Conservation (phyloP, 1,140 invertebrate species). For the Drosophila sp. region DNA sequence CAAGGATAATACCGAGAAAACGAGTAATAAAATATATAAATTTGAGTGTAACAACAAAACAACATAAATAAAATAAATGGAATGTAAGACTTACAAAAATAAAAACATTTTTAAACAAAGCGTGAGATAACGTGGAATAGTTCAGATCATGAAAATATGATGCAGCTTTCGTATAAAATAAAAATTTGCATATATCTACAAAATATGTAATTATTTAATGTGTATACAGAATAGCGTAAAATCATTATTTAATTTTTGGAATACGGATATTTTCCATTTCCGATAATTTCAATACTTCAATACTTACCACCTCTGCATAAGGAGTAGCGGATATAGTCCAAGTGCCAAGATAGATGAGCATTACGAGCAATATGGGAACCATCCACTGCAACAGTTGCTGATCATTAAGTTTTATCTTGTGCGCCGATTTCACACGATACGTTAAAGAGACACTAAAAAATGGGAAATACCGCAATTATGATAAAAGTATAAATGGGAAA, state of each 20-base stretch:
- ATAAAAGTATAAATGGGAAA: background rate
- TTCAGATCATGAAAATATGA: too few species aligned
- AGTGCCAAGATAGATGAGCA: constrained; percentile 94
- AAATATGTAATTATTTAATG: too few species aligned
- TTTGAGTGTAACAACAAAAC: background rate
- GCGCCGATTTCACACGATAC: constrained; percentile 96
- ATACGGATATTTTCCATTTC: too few species aligned
- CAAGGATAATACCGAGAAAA: too few species aligned
- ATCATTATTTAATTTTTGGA: too few species aligned
- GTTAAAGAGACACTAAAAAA: constrained; percentile 93
- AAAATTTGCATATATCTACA: too few species aligned
- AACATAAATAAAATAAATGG: background rate
- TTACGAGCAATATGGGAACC: constrained; percentile 93
- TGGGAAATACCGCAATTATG: background rate
- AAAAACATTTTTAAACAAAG: too few species aligned
- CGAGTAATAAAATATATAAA: background rate
- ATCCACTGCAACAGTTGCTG: constrained; percentile 96
- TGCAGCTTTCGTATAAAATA: too few species aligned
- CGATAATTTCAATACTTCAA: too few species aligned
- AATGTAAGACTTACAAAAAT: too few species aligned
- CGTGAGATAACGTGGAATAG: too few species aligned
- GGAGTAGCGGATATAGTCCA: constrained; percentile 95
- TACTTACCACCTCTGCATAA: constrained; percentile 88
- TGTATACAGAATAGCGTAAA: too few species aligned
- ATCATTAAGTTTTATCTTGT: constrained; percentile 96